Evolutionary conservation across 2,113 vertebrate species (phyloP), one percentile per base, ranked within the genome.

Genomic region (Acinonyx jubatus): DNA sequence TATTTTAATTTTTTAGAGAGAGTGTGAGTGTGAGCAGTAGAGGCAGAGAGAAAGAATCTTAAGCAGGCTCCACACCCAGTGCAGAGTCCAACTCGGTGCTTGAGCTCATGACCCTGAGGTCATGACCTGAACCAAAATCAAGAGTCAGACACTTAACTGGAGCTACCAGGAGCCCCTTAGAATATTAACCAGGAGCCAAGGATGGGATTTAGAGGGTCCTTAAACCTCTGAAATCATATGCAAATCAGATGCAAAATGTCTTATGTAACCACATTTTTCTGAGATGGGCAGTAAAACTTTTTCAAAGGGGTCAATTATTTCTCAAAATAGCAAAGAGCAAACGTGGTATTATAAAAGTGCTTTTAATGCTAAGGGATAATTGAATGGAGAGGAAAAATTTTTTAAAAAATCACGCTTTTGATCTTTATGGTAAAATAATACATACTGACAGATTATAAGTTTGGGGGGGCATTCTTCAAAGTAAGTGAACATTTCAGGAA

Each of bases 301-400:
- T 74, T 88, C 71, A 57, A 89, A 81, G 23, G 65, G 27, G 27
- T 57, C 65, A 12, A 69, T 52, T 79, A 85, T 52, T 66, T 65
- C 57, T 96, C 74, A 97, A 50, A 90, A 90, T 41, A 52, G 12
- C 29, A 91, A 91, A 87, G 0, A 83, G 69, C 69, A 93, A 95
- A 97, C 84, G 52, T 21, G 29, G 18, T 69, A 89, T 69, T 92
- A 63, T 76, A 68, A 92, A 92, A 84, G 78, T 94, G 33, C 65
- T 76, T 76, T 91, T n/a, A 79, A 81, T 69, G 16, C 25, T 76
- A 79, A 87, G n/a, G 25, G 13, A 61, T 79, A 91, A 55, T 1
- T 38, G 33, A 69, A 79, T 38, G 15, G n/a, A 61, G 33, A 96
- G 18, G 25, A 85, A n/a, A 89, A 63, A 38, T 19, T 19, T 41